Evolutionary conservation across 2,888 invertebrate species (phyloP).

Genomic region (Lordiphosa andalusiaca): DNA sequence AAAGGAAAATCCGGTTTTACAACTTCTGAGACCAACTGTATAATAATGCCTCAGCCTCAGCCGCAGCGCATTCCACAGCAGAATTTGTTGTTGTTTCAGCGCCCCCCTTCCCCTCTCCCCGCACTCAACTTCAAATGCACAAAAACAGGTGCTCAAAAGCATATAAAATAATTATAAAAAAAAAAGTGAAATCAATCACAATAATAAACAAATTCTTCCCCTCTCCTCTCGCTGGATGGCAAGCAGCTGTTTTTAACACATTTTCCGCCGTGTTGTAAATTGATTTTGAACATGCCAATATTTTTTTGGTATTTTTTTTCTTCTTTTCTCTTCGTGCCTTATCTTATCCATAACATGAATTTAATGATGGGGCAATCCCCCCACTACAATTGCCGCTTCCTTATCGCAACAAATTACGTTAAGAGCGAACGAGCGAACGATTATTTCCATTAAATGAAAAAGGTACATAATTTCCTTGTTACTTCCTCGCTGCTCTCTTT

Average conservation of each 20-base stretch:
- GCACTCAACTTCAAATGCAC: slow-evolving; percentile 35
- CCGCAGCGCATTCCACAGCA: too few relatives aligned
- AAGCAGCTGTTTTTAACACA: slow-evolving; percentile 4
- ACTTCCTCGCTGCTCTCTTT: slow-evolving; percentile 27
- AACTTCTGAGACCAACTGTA: slow-evolving; percentile 51
- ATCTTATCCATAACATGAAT: slow-evolving; percentile 62
- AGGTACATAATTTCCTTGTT: slow-evolving; percentile 22
- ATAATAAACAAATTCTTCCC: slow-evolving; percentile 26
- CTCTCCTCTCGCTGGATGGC: slow-evolving; percentile 1
- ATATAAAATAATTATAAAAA: slow-evolving; percentile 34
- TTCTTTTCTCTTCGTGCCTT: slow-evolving; percentile 30
- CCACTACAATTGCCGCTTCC: slow-evolving; percentile 43
- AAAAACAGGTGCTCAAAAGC: slow-evolving; percentile 36
- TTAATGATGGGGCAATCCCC: slow-evolving; percentile 49
- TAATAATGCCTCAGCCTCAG: slow-evolving; percentile 11
- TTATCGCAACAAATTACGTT: slow-evolving; percentile 50
- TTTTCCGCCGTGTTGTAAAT: slow-evolving; percentile 40
- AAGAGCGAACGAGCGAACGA: not conserved
- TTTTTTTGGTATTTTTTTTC: slow-evolving; percentile 11
- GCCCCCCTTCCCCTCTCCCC: slow-evolving; percentile 12
- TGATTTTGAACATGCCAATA: slow-evolving; percentile 49
- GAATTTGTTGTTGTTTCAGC: slow-evolving; percentile 3
- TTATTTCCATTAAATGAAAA: not conserved
- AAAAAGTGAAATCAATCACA: slow-evolving; percentile 72
- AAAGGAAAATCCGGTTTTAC: slow-evolving; percentile 76